A percentile compares a stretch with the other conserved stretches of the same genome.
Conservation (phyloP, 1,140 invertebrate species). For the Tetramorium simillimum region DNA sequence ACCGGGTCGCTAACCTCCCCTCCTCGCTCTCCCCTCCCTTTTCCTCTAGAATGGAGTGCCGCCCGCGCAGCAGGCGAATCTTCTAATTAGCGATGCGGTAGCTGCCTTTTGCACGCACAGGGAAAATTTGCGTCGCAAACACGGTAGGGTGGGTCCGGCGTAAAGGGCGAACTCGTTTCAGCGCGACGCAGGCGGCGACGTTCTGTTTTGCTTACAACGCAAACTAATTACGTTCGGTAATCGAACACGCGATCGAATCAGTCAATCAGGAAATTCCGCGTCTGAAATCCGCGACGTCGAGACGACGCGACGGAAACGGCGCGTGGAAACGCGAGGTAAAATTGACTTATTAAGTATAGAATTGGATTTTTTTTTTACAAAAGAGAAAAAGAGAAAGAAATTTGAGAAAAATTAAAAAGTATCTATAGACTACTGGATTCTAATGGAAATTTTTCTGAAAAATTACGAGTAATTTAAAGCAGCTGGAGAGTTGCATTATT, state of each 20-base stretch:
- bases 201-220: slow-evolving; percentile 30
- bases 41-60: not conserved
- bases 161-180: slow-evolving; percentile 38
- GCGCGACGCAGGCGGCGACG: not conserved
- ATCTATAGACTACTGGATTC: not conserved
- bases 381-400: not conserved
- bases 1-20: slow-evolving; percentile 3
- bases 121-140: slow-evolving; percentile 42
- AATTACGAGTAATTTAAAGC: not conserved
- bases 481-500: not conserved
- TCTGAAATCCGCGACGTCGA: slow-evolving; percentile 1
- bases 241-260: slow-evolving; percentile 43
- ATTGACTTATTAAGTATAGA: not conserved
- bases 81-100: slow-evolving; percentile 56
- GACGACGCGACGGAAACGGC: not conserved
- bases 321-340: not conserved
- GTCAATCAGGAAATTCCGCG: slow-evolving; percentile 10
- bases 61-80: slow-evolving; percentile 12
- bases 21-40: not conserved
- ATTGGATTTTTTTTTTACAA: not conserved
- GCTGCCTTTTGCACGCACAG: slow-evolving; percentile 49
- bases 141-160: slow-evolving; percentile 3
- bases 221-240: slow-evolving; percentile 50
- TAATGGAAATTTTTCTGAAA: not conserved
- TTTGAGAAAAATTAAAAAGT: not conserved